Evolutionary conservation across 1,140 invertebrate species (phyloP), one percentile per base, ranked within the genome.

Genomic region (Zaprionus taronus): DNA sequence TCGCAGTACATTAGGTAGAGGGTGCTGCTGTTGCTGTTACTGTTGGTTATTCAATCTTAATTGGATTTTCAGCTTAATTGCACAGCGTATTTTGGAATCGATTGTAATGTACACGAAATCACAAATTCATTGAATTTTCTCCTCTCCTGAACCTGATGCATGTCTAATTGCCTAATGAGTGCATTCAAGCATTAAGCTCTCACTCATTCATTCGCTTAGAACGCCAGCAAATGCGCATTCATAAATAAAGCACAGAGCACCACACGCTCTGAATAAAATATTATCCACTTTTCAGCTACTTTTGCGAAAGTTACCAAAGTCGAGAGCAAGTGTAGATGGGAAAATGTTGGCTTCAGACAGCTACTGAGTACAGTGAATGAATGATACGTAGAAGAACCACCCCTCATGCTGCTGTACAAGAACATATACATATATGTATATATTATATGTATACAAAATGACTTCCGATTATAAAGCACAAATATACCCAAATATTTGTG

Each of bases 11-110:
- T 49, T 20, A 49, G n/a, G 9, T 20, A 17, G 17, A 12, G 17
- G 20, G n/a, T 20, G 47, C 47, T 41, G 38, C 15, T 41, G 17
- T 0, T 17, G 7, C 44, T 9, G 9, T n/a, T 49, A 17, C 44
- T 11, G 11, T 31, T 5, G 22, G 24, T 56, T 56, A 56, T 28
- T 56, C 15, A 56, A 56, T 28, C 53, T 56, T 56, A 31, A 56
- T 56, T 56, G 53, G 53, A 56, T 56, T 56, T 56, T 56, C 53
- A 56, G 53, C 53, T 56, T 28, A 28, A 56, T 56, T 56, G 53
- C 53, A 56, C 24, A 56, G 47, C 47, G 47, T 3, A 51, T 51
- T 56, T 56, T 47, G n/a, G 6, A 62, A 44, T 44, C 24, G 38
- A 44, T n/a, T 47, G 36, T 44, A 24, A 62, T 56, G 22, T 26